These are phyloP conservation scores for Zaprionus obscuricornis DNA, from an alignment of 2,888 invertebrate genomes.

Conservation along the genomic window DNA sequence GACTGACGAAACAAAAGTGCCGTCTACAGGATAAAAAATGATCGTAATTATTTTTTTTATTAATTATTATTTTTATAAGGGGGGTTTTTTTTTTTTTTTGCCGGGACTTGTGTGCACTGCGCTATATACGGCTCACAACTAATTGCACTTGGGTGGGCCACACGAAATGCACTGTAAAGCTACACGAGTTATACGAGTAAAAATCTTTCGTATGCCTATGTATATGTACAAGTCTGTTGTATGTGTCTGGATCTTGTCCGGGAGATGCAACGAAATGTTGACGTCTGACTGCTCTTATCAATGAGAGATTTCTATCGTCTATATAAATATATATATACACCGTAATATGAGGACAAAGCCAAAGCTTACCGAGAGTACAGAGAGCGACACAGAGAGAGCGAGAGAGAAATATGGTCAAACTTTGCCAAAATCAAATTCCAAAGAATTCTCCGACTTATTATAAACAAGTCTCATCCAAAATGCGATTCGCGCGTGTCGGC, in stretches of 20 bases:
- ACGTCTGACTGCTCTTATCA: constrained; percentile 51
- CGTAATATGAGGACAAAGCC: constrained; percentile 48
- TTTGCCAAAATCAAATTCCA: constrained; percentile 22
- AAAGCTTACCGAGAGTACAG: constrained; percentile 36
- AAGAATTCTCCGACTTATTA: constrained; percentile 22
- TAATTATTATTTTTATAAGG: too few relatives aligned
- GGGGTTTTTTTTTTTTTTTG: constrained; percentile 7
- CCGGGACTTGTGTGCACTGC: constrained; percentile 39
- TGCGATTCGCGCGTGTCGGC: constrained; percentile 20
- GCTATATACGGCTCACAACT: constrained; percentile 47
- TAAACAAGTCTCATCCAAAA: too few relatives aligned
- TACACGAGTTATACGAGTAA: neutral
- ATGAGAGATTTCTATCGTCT: constrained; percentile 32
- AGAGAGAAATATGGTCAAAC: constrained; percentile 6
- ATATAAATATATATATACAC: constrained; percentile 13
- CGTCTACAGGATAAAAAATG: too few relatives aligned
- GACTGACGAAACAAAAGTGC: too few relatives aligned
- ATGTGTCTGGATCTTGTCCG: constrained; percentile 13
- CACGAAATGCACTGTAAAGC: constrained; percentile 41
- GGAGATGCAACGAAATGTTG: constrained; percentile 43
- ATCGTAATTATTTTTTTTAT: too few relatives aligned
- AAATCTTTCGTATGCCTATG: too few relatives aligned
- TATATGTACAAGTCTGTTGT: constrained; percentile 13
- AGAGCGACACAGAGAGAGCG: neutral
- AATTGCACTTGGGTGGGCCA: constrained; percentile 40